Base-by-base conservation (phyloP, 2,888 invertebrate genomes). In the Apodemia duryi region DNA sequence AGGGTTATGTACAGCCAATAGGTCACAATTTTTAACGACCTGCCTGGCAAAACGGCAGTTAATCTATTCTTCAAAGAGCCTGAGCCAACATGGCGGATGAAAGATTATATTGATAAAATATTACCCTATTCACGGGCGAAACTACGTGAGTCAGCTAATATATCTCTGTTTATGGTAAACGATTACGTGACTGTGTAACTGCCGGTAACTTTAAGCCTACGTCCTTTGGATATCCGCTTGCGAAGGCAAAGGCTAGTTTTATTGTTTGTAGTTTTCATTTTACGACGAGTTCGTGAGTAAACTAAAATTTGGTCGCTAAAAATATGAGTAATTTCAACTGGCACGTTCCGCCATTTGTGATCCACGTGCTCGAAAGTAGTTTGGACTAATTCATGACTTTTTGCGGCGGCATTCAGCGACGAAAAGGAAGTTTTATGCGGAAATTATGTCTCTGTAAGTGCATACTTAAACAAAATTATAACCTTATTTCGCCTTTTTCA, bases 261-360 rank as follows among this genome's bases (percentile, higher is more conserved):
- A 86, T 83, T 83, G 83, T 83, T 83, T 82, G 81, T 80, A 76
- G 75, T 84, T 77, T 73, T 79, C 77, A 77, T 82, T 84, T 82
- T 80, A 82, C 79, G 78, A 80, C 76, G 71, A 73, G 77, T 77
- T 78, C 77, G 76, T 77, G 77, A 77, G 77, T 74, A 77, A 79
- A 70, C 70, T 69, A 38, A 62, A 38, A 21, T 49, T 62, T 62
- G 52, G 62, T 62, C 60, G 51, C 51, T 60, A 60, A 63, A 65
- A 65, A 65, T 65, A 61, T 65, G 52, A 64, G 57, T 64, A 46
- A 64, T 57, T 64, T 64, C 61, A 65, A 52, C n/a, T 32, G 38
- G 52, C 51, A 65, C 65, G 65, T 61, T 51, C n/a, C 13, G 46
- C 62, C 46, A 46, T 49, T 57, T 63, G 60, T 35, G 60, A 60